These are phyloP conservation scores for Stenchaetothrips biformis DNA, from an alignment of 2,888 invertebrate species.

Conservation along the genomic window DNA sequence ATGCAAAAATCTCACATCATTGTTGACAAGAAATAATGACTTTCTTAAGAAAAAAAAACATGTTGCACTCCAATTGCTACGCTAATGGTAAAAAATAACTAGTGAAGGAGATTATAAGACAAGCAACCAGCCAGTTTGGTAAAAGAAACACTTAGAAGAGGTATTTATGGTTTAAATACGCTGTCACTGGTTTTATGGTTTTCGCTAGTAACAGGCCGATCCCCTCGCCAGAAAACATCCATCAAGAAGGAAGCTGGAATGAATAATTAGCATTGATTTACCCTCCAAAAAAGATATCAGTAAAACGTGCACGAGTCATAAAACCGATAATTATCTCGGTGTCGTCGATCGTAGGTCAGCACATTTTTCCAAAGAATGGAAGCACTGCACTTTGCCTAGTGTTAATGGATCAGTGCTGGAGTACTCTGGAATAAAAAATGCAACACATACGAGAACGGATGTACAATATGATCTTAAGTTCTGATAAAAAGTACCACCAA, in stretches of 20 bases:
- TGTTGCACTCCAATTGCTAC: conserved; percentile 24
- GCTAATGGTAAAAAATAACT: conserved; percentile 25
- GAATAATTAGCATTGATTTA: conserved; percentile 25
- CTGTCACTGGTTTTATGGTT: conserved; percentile 24
- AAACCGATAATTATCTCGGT: conserved; percentile 25
- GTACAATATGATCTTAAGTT: not conserved
- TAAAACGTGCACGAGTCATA: conserved; percentile 23
- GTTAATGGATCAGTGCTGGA: conserved; percentile 23
- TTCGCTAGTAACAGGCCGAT: conserved; percentile 24
- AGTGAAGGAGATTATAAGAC: conserved; percentile 25
- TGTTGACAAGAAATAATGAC: conserved; percentile 25
- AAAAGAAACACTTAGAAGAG: conserved; percentile 25
- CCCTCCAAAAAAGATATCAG: conserved; percentile 24
- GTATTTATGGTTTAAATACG: conserved; percentile 25
- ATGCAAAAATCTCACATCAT: conserved; percentile 25
- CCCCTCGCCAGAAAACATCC: conserved; percentile 24
- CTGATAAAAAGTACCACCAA: not conserved
- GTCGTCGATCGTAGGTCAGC: conserved; percentile 20
- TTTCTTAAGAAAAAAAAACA: conserved; percentile 24
- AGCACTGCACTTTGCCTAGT: conserved; percentile 22
- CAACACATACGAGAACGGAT: conserved; percentile 16
- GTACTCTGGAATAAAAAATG: conserved; percentile 21
- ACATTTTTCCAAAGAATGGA: conserved; percentile 19
- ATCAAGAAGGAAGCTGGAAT: conserved; percentile 24
- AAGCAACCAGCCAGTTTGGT: conserved; percentile 24